phyloP scores from a whole-genome alignment of 2,797 vertebrate genomes.

The Sylvilagus floridanus region DNA sequence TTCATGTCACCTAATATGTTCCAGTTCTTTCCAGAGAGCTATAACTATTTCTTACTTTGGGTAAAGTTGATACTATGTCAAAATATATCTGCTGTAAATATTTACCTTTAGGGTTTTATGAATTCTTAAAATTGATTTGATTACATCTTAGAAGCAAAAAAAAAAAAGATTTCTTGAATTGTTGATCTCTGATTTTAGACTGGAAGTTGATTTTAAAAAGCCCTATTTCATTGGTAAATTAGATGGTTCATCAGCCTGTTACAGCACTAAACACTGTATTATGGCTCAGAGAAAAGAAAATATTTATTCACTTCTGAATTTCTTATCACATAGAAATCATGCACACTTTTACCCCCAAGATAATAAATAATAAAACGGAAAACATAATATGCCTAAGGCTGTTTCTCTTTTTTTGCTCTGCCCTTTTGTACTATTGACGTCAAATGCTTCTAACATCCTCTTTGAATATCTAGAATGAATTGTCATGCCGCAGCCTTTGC shows the following conservation, averaged over 20 bases:
- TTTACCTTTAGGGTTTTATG: conserved; percentile 54
- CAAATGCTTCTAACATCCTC: not conserved
- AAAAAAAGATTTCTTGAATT: not conserved
- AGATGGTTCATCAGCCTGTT: not conserved
- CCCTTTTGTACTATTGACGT: not conserved
- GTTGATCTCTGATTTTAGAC: conserved; percentile 16
- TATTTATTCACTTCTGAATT: not conserved
- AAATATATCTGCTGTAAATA: conserved; percentile 58
- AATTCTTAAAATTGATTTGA: conserved; percentile 56
- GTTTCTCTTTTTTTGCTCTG: conserved; percentile 18
- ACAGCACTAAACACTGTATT: not conserved
- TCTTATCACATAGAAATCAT: conserved; percentile 18
- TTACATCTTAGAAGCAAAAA: conserved; percentile 43
- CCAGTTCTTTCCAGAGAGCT: not conserved
- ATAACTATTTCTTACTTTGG: not conserved
- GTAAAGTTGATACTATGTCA: not conserved
- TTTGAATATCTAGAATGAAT: conserved; percentile 15
- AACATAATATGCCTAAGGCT: not conserved
- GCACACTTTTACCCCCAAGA: not conserved
- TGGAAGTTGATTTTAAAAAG: conserved; percentile 45
- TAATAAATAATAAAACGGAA: conserved; percentile 60
- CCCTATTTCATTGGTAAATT: conserved; percentile 16
- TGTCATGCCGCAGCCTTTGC: not conserved
- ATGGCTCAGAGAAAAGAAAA: not conserved
- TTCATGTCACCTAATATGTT: not conserved